These are phyloP conservation scores for Scalopus aquaticus DNA, from an alignment of 2,113 vertebrate species.

Conservation along the genomic window DNA sequence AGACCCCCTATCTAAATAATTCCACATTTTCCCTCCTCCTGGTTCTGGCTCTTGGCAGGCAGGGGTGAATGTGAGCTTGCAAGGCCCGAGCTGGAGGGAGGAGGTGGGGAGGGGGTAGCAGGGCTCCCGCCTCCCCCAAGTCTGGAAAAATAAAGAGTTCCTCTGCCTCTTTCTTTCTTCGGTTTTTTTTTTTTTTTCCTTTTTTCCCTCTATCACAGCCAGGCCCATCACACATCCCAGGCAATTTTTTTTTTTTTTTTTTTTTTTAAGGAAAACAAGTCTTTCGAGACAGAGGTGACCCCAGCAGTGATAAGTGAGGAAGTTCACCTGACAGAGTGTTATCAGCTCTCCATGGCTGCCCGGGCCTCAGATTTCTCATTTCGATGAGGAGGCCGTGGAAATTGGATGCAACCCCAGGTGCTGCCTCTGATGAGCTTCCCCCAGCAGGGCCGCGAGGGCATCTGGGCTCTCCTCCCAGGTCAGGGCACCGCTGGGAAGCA, in stretches of 20 bases:
- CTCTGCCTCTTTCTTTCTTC: background rate
- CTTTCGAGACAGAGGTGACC: constrained; percentile 88
- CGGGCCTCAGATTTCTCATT: constrained; percentile 89
- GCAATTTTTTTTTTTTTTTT: constrained; percentile 84
- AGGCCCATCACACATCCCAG: constrained; percentile 79
- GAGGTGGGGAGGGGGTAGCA: fast-evolving
- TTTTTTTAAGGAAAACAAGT: constrained; percentile 85
- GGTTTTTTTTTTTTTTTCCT: no score
- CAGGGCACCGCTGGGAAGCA: background rate
- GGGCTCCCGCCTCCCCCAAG: background rate
- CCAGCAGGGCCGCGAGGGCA: constrained; percentile 80
- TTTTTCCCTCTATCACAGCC: constrained; percentile 69
- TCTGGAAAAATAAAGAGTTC: background rate
- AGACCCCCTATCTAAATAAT: constrained; percentile 42
- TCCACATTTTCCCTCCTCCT: background rate
- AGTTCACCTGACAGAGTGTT: constrained; percentile 85
- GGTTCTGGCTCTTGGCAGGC: background rate
- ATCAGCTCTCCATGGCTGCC: constrained; percentile 85
- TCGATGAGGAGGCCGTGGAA: constrained; percentile 85
- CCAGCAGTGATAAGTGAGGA: constrained; percentile 83
- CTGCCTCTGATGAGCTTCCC: constrained; percentile 77
- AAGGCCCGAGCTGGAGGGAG: background rate
- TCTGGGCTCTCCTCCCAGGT: constrained; percentile 75
- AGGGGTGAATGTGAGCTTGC: background rate
- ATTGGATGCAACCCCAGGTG: constrained; percentile 86